A percentile compares a stretch with the other conserved stretches of the same genome.
Conservation (phyloP, 1,140 invertebrate species). For the Apis cerana region DNA sequence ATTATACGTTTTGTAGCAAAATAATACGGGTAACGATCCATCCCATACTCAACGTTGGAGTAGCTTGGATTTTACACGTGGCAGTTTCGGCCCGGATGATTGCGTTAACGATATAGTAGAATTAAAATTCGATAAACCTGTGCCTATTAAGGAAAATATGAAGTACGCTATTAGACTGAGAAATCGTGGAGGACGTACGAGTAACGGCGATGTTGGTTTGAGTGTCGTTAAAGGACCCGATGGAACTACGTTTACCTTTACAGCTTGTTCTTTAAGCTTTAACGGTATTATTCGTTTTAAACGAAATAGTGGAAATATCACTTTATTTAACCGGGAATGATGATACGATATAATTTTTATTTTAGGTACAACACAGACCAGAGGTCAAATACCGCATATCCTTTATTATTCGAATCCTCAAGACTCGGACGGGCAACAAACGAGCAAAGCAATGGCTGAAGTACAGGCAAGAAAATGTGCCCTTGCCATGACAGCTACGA, state of each 20-base stretch:
- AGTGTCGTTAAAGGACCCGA: constrained; percentile 94
- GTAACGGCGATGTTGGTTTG: constrained; percentile 95
- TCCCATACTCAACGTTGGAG: constrained; percentile 87
- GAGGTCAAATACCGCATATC: constrained; percentile 97
- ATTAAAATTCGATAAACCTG: constrained; percentile 94
- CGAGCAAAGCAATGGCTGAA: constrained; percentile 86
- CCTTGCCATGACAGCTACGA: constrained; percentile 86
- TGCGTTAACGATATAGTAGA: constrained; percentile 90
- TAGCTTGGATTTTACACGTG: constrained; percentile 87
- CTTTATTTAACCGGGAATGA: not conserved
- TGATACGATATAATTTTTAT: constrained; percentile 19
- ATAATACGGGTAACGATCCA: constrained; percentile 80
- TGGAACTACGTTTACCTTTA: constrained; percentile 95
- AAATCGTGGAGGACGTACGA: constrained; percentile 95
- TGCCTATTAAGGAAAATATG: constrained; percentile 93
- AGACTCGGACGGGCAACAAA: constrained; percentile 84
- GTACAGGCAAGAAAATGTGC: constrained; percentile 88
- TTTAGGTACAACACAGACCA: constrained; percentile 88
- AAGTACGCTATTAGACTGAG: constrained; percentile 94
- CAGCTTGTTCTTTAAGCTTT: constrained; percentile 94
- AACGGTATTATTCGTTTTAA: constrained; percentile 86
- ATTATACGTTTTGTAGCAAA: constrained; percentile 71
- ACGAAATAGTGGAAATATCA: not conserved
- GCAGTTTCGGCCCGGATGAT: constrained; percentile 89
- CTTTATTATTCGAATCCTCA: constrained; percentile 90